Evolutionary conservation across 2,888 invertebrate species (phyloP), one percentile per base, ranked within the genome.

Genomic region (Coenonympha glycerion): DNA sequence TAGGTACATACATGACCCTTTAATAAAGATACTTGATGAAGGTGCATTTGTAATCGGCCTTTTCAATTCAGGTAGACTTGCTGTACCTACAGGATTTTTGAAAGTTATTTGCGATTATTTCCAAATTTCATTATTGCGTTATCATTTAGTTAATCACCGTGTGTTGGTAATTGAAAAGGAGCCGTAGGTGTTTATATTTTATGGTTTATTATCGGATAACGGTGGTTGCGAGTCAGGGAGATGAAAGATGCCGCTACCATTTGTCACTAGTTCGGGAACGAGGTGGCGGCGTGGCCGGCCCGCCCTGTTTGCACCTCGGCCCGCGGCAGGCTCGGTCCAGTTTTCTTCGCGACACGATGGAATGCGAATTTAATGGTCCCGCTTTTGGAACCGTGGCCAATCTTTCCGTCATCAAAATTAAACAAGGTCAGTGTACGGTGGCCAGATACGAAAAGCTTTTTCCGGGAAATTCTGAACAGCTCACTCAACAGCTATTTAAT

Each of bases 161-260:
- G n/a, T 22, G 3, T 11, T 24, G 44, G 28, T 31, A 24, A 9
- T 47, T 48, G 6, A 71, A 59, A 69, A 59, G 36, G 47, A 37
- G 56, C 65, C 24, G 15, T 66, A 59, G 73, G 68, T 13, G 21
- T 2, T 13, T 37, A 45, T 9, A 15, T 26, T 2, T 40, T 71
- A 73, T 57, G 59, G 74, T 69, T 53, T 55, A 65, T 59, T 63
- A 72, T 79, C 49, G 60, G 37, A 47, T 63, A 66, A 44, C 22
- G 47, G 53, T 52, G 30, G 36, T 47, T 51, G 59, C 58, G 64
- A 62, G 64, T 54, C 56, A 62, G 73, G 66, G 76, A 82, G 83
- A 86, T 86, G 78, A 86, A 85, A 87, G 81, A 74, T 71, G 72
- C 86, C 86, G 86, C 78, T 64, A 73, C 77, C 84, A 86, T 85